Conservation (phyloP, 2,797 vertebrate genomes). For the Spinibarbus caldwelli region DNA sequence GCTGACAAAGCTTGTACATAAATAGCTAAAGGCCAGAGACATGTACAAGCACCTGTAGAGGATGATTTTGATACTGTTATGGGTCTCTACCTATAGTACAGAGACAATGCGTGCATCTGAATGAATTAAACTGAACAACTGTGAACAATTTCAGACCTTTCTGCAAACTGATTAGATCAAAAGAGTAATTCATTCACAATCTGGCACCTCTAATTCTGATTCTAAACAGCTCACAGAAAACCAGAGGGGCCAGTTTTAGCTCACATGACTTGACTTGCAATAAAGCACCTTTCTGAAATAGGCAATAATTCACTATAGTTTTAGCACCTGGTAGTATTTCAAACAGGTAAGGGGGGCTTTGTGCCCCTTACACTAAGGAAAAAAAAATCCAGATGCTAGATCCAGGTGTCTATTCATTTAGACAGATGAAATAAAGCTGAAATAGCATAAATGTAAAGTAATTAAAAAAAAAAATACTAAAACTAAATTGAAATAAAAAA, state of each 20-base stretch:
- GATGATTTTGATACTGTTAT: background rate
- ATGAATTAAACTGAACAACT: background rate
- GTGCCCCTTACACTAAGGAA: background rate
- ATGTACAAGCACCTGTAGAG: background rate
- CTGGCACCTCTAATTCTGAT: background rate
- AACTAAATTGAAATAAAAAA: background rate
- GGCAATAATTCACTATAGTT: background rate
- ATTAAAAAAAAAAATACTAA: background rate
- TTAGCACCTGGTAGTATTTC: background rate
- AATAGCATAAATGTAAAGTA: background rate
- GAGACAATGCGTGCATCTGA: background rate
- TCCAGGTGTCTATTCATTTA: background rate
- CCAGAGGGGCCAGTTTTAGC: background rate
- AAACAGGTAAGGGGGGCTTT: background rate
- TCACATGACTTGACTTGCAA: background rate
- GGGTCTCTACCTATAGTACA: background rate
- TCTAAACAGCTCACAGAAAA: background rate
- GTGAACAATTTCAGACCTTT: background rate
- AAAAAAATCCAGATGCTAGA: background rate
- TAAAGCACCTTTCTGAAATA: background rate
- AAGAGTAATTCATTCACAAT: background rate
- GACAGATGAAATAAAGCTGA: background rate
- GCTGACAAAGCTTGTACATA: constrained; percentile 1
- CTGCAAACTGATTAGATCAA: background rate
- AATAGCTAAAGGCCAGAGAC: background rate